Base-by-base conservation (phyloP, 2,113 vertebrate genomes). In the Brachionichthys hirsutus region DNA sequence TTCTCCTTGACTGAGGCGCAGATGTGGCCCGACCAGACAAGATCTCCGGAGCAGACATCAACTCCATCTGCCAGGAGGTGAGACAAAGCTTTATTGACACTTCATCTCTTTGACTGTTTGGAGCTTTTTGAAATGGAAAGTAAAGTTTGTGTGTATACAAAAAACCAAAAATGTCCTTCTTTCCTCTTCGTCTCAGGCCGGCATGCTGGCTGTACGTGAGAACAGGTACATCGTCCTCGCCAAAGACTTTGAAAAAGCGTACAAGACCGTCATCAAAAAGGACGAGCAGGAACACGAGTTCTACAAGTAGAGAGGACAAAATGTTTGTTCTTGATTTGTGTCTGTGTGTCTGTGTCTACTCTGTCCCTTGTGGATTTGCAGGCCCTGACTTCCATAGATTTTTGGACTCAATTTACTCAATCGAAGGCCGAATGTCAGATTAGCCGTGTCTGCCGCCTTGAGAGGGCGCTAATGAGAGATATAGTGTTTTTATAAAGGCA, bases 41-140 rank as follows among this genome's bases (percentile, higher is more conserved):
- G 89, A 93, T 98, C 74, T 97, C 95, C 0, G 95, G 95, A 46
- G 95, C 95, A 0, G 95, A 97, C 60, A 98, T 98, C 72, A 97
- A 97, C 83, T 98, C 95, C 60, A 98, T 98, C 85, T 96, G 94
- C 80, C 95, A 98, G 72, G 95, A 97, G 94, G 95, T 97, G 60
- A 89, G 83, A 14, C 16, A 1, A 11, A 17, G 3, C 53, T 6
- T 30, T 1, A 16, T 24, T 51, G 14, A 1, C 6, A 9, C 6
- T 50, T 35, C 11, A 43, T 6, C 4, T n/a, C 6, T 18, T 47
- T 7, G 18, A 16, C 36, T 44, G 8, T 16, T 30, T 11, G 2
- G 11, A 20, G 4, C 8, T 34, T 0, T 20, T 9, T 1, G 1
- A 48, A 46, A 34, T n/a, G 2, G 22, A 55, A 71, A 42, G 1